Evolutionary conservation across 2,797 vertebrate species (phyloP), one percentile per base, ranked within the genome.

Genomic region (Neomorphus geoffroyi): DNA sequence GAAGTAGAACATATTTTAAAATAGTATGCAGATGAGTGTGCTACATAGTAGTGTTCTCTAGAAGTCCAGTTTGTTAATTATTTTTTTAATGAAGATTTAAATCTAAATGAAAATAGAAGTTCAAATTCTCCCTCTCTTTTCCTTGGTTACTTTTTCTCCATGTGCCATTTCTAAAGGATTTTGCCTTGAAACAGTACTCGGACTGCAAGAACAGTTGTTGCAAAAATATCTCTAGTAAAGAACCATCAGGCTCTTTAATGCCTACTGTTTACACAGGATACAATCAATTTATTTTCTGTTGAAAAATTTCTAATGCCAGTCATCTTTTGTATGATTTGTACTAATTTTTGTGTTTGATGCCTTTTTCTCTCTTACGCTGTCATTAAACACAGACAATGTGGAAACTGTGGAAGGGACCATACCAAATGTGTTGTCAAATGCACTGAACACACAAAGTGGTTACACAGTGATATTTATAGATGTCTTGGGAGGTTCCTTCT

Each of bases 1-100:
- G 43, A 96, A 94, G 69, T 57, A 94, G 90, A 91, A 87, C 18
- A 28, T 46, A 84, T 91, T 90, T 94, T 86, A 78, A 94, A 84
- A 95, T 78, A 46, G 15, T 43, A 62, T 41, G 50, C 92, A 95
- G 74, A 71, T 2, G 3, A 72, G 18, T 30, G 61, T 90, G 88
- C 78, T 84, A 96, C 80, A 88, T 56, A 94, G 64, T 82, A 96
- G 72, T 90, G 41, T 65, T 93, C 86, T 94, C 73, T 70, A 45
- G 22, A 79, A 87, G 64, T 51, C 93, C 27, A 90, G 32, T 51
- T 51, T 3, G 11, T 69, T 9, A 94, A 79, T 62, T 82, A 60
- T 81, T 91, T 93, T 83, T 48, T 74, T 73, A 45, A 58, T 19
- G 9, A 91, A 77, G 33, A 70, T n/a, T 84, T 91, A 80, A 85